Evolutionary conservation across 2,113 vertebrate species (phyloP), one percentile per base, ranked within the genome.

Genomic region (Lanius ludovicianus): DNA sequence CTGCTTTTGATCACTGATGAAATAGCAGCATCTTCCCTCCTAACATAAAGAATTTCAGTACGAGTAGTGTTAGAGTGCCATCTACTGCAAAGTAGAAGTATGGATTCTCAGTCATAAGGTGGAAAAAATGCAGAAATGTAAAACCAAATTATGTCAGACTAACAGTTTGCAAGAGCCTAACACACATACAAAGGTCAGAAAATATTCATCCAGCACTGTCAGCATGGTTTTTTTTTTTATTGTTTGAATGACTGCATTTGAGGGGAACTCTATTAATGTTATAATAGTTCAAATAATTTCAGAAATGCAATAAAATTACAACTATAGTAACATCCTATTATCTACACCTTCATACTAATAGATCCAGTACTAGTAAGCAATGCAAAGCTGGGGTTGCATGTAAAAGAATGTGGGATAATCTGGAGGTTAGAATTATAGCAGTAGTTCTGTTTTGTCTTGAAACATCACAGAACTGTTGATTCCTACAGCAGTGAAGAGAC

Each of bases 1-100:
- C 15, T 87, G n/a, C 16, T 83, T 87, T 82, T 41, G 6, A 44
- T 75, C 15, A 30, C 6, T 71, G 39, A 56, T 11, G 13, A 75
- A 84, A 79, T 6, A 89, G 13, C 10, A 75, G 5, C 46, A 69
- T 22, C 56, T 87, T 80, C 14, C 11, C 35, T 59, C 14, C 46
- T 49, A 62, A 60, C 3, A 68, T 4, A 52, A 42, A 30, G 6
- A 55, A 42, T 65, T 84, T 87, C 15, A 6, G 24, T 41, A 89
- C 2, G 0, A 22, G 16, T 53, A 71, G 70, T 53, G 57, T 73
- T 87, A 87, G n/a, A 91, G 49, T 87, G 93, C 89, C 94, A 96
- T 31, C 94, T 97, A 79, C 94, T 87, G 95, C 9, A 22, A 76
- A 88, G 19, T 2, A 70, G 24, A 53, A 74, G 31, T 33, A 19